phyloP scores from a whole-genome alignment of 2,797 vertebrate species.

The Muscicapa comitata region DNA sequence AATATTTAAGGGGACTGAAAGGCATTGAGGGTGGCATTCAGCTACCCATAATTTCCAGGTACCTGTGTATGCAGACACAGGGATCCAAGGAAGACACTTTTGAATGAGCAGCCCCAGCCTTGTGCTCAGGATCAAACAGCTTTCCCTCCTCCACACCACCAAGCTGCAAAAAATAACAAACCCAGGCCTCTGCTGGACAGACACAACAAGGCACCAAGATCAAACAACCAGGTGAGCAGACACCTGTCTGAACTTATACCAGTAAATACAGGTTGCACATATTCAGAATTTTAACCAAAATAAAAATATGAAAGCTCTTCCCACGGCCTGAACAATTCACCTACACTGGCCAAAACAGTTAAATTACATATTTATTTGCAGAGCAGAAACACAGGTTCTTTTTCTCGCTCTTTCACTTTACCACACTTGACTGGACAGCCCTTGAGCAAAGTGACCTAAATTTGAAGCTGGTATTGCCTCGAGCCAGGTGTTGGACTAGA shows the following conservation, averaged over 20 bases:
- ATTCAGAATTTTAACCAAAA: neutral
- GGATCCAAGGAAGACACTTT: neutral
- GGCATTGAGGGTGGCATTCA: neutral
- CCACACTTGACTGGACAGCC: neutral
- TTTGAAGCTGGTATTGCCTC: neutral
- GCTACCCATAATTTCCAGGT: neutral
- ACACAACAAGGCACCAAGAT: neutral
- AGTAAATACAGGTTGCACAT: conserved; percentile 28
- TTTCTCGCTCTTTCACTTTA: neutral
- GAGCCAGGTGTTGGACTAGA: neutral
- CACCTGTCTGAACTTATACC: conserved; percentile 6
- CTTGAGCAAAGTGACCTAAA: conserved; percentile 15
- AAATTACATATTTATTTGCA: neutral
- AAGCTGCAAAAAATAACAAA: neutral
- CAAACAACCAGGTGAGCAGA: conserved; percentile 4
- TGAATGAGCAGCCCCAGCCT: neutral
- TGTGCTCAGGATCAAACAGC: neutral
- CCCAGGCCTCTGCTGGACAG: neutral
- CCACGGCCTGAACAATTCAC: neutral
- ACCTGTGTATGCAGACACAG: neutral
- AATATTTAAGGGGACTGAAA: neutral
- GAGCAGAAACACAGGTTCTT: neutral
- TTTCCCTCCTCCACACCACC: fast-evolving
- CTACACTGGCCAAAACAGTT: neutral
- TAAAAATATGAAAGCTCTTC: neutral